phyloP scores from a whole-genome alignment of 2,888 invertebrate species.

The Rhopalosiphum nymphaeae region DNA sequence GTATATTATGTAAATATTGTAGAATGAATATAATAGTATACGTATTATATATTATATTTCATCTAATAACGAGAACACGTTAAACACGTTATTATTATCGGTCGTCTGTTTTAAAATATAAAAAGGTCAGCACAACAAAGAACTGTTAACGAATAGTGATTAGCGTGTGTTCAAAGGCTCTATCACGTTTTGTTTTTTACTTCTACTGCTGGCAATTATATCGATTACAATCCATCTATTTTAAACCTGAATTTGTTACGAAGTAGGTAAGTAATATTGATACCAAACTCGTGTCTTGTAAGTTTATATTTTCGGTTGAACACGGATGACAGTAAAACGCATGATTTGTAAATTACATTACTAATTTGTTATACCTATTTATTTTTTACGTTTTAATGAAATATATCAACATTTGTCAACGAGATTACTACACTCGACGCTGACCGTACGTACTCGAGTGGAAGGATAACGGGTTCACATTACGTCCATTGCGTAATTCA shows the following conservation, averaged over 20 bases:
- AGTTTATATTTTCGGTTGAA: not conserved
- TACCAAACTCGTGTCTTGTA: not conserved
- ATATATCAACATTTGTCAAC: not conserved
- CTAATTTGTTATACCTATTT: not conserved
- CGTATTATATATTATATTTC: not conserved
- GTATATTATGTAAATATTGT: not conserved
- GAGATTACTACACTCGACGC: not conserved
- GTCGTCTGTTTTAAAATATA: not conserved
- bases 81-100: not conserved
- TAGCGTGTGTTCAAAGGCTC: not conserved
- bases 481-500: not conserved
- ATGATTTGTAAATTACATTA: not conserved
- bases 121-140: not conserved
- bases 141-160: not conserved
- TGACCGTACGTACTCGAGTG: not conserved
- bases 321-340: not conserved
- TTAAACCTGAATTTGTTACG: not conserved
- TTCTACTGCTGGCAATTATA: not conserved
- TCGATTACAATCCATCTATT: not conserved
- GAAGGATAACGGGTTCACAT: conserved; percentile 5
- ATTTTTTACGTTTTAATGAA: not conserved
- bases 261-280: not conserved
- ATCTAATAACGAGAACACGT: not conserved
- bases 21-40: not conserved
- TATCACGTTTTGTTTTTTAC: not conserved